phyloP scores from a whole-genome alignment of 1,140 invertebrate species.

The Gyrodactylus salaris region DNA sequence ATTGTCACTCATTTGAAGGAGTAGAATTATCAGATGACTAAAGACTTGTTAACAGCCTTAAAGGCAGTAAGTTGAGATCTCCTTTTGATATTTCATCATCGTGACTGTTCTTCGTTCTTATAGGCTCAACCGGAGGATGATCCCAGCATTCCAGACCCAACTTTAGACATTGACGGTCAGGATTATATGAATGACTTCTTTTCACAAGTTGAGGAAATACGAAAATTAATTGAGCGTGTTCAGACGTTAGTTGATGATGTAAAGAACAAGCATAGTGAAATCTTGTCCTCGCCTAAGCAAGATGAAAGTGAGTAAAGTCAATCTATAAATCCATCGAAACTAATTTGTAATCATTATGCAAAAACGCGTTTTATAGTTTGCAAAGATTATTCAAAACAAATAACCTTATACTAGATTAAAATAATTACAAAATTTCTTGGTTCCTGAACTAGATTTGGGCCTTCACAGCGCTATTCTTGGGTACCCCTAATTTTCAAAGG shows the following conservation, averaged over 20 bases:
- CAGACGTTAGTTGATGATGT: slow-evolving; percentile 83
- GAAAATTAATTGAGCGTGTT: slow-evolving; percentile 84
- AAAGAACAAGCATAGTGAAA: slow-evolving; percentile 86
- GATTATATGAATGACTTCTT: slow-evolving; percentile 5
- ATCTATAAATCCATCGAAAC: too few species aligned
- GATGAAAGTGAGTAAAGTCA: slow-evolving; percentile 91
- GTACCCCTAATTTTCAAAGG: too few species aligned
- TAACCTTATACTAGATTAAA: too few species aligned
- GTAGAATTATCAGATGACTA: neutral
- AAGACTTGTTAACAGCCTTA: slow-evolving; percentile 1
- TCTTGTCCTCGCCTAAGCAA: slow-evolving; percentile 67
- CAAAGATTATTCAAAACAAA: too few species aligned
- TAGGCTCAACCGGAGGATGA: slow-evolving; percentile 6
- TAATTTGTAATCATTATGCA: too few species aligned
- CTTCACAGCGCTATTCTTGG: too few species aligned
- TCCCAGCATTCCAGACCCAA: neutral
- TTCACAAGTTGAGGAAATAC: slow-evolving; percentile 45
- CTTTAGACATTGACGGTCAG: neutral
- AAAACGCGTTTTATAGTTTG: too few species aligned
- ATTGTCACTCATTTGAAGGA: neutral
- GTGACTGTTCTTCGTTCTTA: neutral
- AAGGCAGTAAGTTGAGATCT: neutral
- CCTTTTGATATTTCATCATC: neutral
- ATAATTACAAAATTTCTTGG: too few species aligned
- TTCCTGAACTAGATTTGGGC: too few species aligned